phyloP scores from a whole-genome alignment of 30 jellyfish, hydroid and myxozoan species.

The Chrysaora quinquecirrha region DNA sequence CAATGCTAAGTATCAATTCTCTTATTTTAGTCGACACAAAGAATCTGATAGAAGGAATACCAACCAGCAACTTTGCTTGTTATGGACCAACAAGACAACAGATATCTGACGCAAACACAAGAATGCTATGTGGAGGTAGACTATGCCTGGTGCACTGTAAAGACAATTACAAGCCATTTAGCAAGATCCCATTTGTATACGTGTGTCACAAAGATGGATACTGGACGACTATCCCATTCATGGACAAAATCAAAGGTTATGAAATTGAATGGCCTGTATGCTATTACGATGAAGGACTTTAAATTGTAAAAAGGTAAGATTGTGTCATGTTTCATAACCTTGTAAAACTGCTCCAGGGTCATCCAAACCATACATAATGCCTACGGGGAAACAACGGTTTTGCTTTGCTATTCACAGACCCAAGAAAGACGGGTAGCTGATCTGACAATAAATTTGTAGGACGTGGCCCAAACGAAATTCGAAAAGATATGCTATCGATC shows the following conservation, averaged over 20 bases:
- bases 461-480: no score
- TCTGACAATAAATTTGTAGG: no score
- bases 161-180: conserved; percentile 39
- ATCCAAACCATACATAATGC: no score
- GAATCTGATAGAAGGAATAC: conserved; percentile 38
- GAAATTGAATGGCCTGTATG: conserved; percentile 55
- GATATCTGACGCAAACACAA: conserved; percentile 44
- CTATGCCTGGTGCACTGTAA: conserved; percentile 69
- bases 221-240: conserved; percentile 68
- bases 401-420: no score
- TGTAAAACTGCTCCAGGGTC: no score
- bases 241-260: conserved; percentile 35
- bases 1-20: neutral
- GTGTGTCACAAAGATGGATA: conserved; percentile 64
- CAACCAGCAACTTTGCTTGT: conserved; percentile 52
- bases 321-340: no score
- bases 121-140: conserved; percentile 69
- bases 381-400: no score
- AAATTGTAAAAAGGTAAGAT: neutral
- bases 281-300: neutral
- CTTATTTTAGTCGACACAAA: conserved; percentile 16
- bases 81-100: conserved; percentile 48
- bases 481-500: no score
- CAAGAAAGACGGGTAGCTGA: no score
- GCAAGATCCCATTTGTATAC: conserved; percentile 67